phyloP scores from a whole-genome alignment of 2,797 vertebrate species.

The Setipinna tenuifilis region DNA sequence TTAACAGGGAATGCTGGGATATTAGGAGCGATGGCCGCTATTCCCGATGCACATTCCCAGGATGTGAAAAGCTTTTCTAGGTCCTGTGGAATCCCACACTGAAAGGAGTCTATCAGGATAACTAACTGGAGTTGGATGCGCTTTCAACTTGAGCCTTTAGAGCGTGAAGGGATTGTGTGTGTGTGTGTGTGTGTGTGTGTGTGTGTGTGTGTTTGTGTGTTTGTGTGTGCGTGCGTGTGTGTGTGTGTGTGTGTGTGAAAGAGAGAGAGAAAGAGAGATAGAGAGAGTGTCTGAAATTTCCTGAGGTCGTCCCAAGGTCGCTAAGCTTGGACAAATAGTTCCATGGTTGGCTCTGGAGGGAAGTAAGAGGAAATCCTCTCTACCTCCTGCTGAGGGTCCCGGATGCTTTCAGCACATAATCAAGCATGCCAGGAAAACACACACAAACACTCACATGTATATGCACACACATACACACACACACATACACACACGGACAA shows the following conservation, averaged over 20 bases:
- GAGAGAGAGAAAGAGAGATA: no score
- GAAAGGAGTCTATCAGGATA: slow-evolving; percentile 15
- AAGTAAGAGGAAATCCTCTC: slow-evolving; percentile 29
- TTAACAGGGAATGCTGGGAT: background rate
- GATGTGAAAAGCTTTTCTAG: background rate
- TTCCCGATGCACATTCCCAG: slow-evolving; percentile 12
- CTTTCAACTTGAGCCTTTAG: slow-evolving; percentile 29
- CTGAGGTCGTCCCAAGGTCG: slow-evolving; percentile 21
- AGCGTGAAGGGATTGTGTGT: slow-evolving; percentile 30
- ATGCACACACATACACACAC: background rate
- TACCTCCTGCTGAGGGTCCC: slow-evolving; percentile 30
- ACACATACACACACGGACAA: background rate
- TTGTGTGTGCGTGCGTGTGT: background rate
- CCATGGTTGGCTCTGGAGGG: background rate
- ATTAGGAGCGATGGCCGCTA: background rate
- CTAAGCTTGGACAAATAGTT: background rate
- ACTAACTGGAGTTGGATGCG: slow-evolving; percentile 8
- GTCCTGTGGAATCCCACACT: background rate
- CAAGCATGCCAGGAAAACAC: background rate
- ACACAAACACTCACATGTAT: background rate
- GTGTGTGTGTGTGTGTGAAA: background rate
- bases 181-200: slow-evolving; percentile 22
- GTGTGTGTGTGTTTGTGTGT: slow-evolving; percentile 1
- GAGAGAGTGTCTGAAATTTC: background rate
- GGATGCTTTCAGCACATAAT: slow-evolving; percentile 34